Conservation (phyloP, 2,888 invertebrate genomes). For the Drosophila picticornis region DNA sequence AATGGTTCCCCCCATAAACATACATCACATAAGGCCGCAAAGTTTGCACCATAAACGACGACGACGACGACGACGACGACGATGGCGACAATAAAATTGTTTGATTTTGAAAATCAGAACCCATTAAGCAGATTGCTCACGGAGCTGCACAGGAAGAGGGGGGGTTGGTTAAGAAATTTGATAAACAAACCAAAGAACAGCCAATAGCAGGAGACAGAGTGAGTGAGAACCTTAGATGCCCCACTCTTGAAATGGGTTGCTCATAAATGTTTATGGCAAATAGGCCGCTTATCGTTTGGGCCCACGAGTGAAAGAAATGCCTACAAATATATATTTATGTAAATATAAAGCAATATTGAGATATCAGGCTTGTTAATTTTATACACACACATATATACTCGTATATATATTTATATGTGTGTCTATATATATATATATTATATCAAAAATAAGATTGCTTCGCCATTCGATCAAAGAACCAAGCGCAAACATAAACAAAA, state of each 20-base stretch:
- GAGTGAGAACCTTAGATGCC: slow-evolving; percentile 3
- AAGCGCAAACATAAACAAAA: slow-evolving; percentile 14
- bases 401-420: neutral
- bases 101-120: slow-evolving; percentile 73
- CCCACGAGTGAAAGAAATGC: neutral
- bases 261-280: slow-evolving; percentile 66
- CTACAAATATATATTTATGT: slow-evolving; percentile 28
- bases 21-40: slow-evolving; percentile 62
- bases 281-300: slow-evolving; percentile 49
- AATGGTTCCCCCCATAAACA: slow-evolving; percentile 13
- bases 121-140: slow-evolving; percentile 63
- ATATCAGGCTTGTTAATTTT: slow-evolving; percentile 7
- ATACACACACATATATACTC: slow-evolving; percentile 4
- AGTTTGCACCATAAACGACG: slow-evolving; percentile 56
- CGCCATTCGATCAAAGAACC: slow-evolving; percentile 58
- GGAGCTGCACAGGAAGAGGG: neutral
- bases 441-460: slow-evolving; percentile 4
- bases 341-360: slow-evolving; percentile 19
- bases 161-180: slow-evolving; percentile 1
- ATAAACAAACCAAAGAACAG: slow-evolving; percentile 36
- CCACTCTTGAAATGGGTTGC: slow-evolving; percentile 5
- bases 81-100: slow-evolving; percentile 72
- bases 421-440: too few relatives aligned
- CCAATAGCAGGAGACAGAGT: slow-evolving; percentile 5
- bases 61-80: neutral